A percentile compares a stretch with the other conserved stretches of the same genome.
These are phyloP conservation scores for Hoplostethus atlanticus DNA, from an alignment of 2,797 vertebrate species.

Conservation along the genomic window DNA sequence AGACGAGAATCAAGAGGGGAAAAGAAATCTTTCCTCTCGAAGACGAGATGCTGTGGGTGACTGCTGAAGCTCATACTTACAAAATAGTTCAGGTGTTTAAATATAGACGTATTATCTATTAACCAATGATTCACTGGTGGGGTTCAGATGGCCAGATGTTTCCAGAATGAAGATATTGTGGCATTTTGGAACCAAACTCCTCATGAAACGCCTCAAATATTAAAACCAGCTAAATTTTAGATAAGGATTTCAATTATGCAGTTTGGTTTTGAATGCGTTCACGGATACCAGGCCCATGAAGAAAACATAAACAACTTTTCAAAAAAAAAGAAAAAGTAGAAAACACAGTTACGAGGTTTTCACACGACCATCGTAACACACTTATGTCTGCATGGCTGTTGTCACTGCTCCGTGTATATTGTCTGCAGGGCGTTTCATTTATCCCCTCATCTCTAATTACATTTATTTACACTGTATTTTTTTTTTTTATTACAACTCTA, in stretches of 20 bases:
- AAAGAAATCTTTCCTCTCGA: neutral
- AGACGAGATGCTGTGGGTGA: neutral
- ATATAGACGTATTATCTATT: no score
- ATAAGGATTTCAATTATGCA: no score
- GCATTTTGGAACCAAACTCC: no score
- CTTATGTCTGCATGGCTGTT: neutral
- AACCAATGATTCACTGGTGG: no score
- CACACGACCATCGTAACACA: neutral
- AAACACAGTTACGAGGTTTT: neutral
- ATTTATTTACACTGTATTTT: neutral
- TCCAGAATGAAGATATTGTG: no score
- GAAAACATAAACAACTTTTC: neutral
- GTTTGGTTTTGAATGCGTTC: no score
- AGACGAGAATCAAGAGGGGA: neutral
- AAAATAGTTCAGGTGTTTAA: no score
- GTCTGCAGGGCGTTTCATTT: neutral
- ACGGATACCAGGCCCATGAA: no score
- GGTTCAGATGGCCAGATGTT: no score
- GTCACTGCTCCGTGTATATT: neutral
- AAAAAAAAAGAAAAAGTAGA: neutral
- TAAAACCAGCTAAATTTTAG: no score
- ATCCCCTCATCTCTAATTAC: neutral
- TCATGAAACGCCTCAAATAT: no score
- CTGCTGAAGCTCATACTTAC: no score
- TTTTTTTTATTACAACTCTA: neutral